Evolutionary conservation across 1,140 invertebrate genomes (phyloP), one percentile per base, ranked within the genome.

Genomic region (Sitobion miscanthi): DNA sequence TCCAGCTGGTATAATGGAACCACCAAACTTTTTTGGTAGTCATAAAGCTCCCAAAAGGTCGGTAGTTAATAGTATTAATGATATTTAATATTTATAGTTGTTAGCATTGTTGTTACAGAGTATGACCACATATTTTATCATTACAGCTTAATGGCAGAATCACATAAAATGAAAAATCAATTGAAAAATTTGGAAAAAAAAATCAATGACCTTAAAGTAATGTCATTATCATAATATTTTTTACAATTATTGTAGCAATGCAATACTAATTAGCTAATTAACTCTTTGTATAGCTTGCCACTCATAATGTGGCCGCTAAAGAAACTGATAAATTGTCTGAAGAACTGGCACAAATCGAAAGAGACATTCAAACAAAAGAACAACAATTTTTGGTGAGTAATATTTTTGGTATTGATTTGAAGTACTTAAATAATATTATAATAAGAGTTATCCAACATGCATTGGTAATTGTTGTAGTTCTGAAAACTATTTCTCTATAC

Each of bases 121-220:
- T 49, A 38, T 54, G 6, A 62, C 23, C 11, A 62, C 25, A n/a
- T n/a, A n/a, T 90, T 69, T 69, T 45, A 69, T 90, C 30, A 30
- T 90, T 95, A 77, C 93, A 96, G 96, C 93, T 95, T 96, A 49
- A 95, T 96, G 23, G 95, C 96, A 21, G 96, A 97, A 94, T 96
- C 96, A 9, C 96, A 97, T 93, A 96, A 96, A 94, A 96, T 97
- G 82, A 96, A 96, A 94, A 95, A 96, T 91, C 96, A 97, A 94
- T 95, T 97, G n/a, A 96, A 96, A 89, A 96, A 96, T 94, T 95
- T 97, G 83, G 96, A 97, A 93, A 96, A 96, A n/a, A 96, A 97
- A 94, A 96, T 97, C 7, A 96, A 97, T 94, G 96, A 97, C 94
- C 95, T 97, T 90, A 97, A 97, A 95, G 95, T 97, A 94, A 91